A percentile compares a stretch with the other conserved stretches of the same genome.
Evolutionary conservation across 2,113 vertebrate genomes (phyloP).

Genomic region (human): DNA sequence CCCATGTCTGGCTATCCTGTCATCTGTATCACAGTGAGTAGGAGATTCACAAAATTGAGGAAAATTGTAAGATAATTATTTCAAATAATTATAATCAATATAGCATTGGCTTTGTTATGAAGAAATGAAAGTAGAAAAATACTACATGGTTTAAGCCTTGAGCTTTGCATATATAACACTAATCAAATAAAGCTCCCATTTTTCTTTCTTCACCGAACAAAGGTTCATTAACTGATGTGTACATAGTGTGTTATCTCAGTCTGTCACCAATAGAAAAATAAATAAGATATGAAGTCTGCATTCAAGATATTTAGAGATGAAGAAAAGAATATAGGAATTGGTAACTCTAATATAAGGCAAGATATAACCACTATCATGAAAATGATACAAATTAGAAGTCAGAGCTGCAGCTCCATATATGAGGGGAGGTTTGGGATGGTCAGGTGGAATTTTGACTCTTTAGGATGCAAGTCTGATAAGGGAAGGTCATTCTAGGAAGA

Average conservation of each 20-base stretch:
- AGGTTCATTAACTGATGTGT: background rate
- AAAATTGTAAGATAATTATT: background rate
- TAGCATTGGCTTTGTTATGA: background rate
- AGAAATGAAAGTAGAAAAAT: background rate
- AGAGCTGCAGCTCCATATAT: rapidly evolving
- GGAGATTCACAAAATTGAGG: background rate
- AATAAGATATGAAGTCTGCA: background rate
- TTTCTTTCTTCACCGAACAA: background rate
- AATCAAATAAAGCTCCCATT: background rate
- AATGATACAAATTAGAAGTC: background rate
- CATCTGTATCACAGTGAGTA: slow-evolving; percentile 94
- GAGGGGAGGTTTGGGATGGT: background rate
- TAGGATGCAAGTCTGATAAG: background rate
- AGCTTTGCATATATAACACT: background rate
- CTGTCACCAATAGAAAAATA: background rate
- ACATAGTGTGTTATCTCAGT: background rate
- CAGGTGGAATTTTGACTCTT: background rate
- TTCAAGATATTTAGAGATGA: background rate
- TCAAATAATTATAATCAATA: background rate
- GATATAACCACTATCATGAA: background rate
- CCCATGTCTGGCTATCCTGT: slow-evolving; percentile 94
- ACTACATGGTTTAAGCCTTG: background rate
- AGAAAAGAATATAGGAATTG: background rate
- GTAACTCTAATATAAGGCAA: background rate
- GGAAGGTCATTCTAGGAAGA: background rate